Conservation (phyloP, 2,113 vertebrate genomes). For the Mixornis gularis region DNA sequence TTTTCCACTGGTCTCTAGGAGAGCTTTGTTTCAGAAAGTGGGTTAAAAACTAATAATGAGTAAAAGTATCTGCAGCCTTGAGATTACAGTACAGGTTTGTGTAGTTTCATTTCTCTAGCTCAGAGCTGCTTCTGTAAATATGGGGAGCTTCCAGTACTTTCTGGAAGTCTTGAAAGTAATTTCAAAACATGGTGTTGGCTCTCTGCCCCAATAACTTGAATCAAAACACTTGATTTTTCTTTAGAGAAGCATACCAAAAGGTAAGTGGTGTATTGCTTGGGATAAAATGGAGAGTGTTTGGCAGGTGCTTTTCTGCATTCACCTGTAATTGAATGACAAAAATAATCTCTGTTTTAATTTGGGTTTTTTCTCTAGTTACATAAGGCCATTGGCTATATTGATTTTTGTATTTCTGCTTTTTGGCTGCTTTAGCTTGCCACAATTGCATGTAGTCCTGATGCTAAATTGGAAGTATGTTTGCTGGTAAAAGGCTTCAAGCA, state of each 20-base stretch:
- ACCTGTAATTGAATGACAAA: not conserved
- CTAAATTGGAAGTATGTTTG: not conserved
- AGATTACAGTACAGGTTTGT: not conserved
- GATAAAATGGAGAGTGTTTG: not conserved
- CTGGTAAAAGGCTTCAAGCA: not conserved
- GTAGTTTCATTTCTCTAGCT: not conserved
- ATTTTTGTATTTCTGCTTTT: not conserved
- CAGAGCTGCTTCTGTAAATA: not conserved
- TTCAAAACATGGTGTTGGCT: not conserved
- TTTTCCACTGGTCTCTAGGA: not conserved
- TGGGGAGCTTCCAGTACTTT: not conserved
- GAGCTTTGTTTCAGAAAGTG: not conserved
- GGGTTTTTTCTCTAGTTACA: not conserved
- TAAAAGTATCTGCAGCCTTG: not conserved
- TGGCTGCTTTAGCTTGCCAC: constrained; percentile 12
- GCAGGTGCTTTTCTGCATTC: not conserved
- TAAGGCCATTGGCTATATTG: not conserved
- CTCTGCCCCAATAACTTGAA: not conserved
- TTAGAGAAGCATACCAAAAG: not conserved
- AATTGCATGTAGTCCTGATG: constrained; percentile 1
- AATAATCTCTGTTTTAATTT: not conserved
- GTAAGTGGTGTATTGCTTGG: not conserved
- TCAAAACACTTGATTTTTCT: not conserved
- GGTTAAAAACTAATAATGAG: not conserved
- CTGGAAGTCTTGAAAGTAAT: not conserved